These are phyloP conservation scores for Tachuris rubrigastra DNA, from an alignment of 2,113 vertebrate genomes.

Conservation along the genomic window DNA sequence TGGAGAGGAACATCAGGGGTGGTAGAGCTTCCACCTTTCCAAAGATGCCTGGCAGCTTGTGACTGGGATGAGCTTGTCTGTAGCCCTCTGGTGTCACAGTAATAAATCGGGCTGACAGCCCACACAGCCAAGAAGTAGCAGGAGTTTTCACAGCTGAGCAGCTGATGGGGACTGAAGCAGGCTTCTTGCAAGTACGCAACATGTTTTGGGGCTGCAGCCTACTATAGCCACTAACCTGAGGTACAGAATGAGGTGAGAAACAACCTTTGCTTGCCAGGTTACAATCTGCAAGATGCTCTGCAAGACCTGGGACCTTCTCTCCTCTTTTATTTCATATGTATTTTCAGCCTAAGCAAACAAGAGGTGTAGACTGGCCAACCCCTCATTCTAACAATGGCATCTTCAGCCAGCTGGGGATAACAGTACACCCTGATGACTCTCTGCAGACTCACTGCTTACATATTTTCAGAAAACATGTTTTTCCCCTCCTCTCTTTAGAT, in stretches of 20 bases:
- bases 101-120: not conserved
- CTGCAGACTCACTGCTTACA: not conserved
- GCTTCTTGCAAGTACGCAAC: not conserved
- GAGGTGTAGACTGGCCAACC: not conserved
- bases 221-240: not conserved
- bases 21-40: not conserved
- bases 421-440: accelerated
- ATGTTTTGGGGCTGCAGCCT: not conserved
- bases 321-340: not conserved
- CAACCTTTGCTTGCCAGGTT: not conserved
- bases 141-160: accelerated
- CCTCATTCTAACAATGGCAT: not conserved
- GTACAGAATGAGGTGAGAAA: not conserved
- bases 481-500: not conserved
- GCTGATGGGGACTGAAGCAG: not conserved
- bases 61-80: not conserved
- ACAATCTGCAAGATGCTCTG: not conserved
- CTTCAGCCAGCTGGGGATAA: not conserved
- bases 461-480: not conserved
- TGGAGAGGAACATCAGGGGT: not conserved
- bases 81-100: not conserved
- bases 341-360: not conserved
- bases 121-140: not conserved
- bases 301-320: not conserved
- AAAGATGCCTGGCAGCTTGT: accelerated